These are phyloP conservation scores for Stegophylla sp. DNA, from an alignment of 2,888 invertebrate species.

Conservation along the genomic window DNA sequence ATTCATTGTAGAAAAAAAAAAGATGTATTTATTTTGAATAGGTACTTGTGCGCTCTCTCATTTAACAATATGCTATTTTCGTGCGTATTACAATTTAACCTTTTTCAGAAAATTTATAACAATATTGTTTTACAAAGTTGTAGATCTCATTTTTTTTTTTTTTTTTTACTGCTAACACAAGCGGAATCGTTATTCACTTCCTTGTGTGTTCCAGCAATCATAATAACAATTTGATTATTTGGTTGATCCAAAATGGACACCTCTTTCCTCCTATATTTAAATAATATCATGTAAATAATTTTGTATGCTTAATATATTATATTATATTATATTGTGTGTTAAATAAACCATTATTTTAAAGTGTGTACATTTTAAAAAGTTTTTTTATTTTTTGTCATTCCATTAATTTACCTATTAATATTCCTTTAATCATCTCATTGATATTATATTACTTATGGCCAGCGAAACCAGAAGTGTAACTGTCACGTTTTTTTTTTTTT, in stretches of 20 bases:
- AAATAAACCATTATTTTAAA: conserved; percentile 51
- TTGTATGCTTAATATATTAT: conserved; percentile 38
- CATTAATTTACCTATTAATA: background rate
- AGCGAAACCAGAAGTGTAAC: too few species aligned
- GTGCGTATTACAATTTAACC: background rate
- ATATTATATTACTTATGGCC: too few species aligned
- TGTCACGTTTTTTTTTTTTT: too few species aligned
- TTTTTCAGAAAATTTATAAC: conserved; percentile 21
- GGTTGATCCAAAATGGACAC: conserved; percentile 17
- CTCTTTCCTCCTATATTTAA: conserved; percentile 50
- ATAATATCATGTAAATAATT: conserved; percentile 46
- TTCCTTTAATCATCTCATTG: too few species aligned
- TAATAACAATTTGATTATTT: conserved; percentile 34
- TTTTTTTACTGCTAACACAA: conserved; percentile 24
- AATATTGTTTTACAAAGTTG: conserved; percentile 49
- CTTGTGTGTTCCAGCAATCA: conserved; percentile 29
- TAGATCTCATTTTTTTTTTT: conserved; percentile 55
- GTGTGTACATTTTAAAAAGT: conserved; percentile 34
- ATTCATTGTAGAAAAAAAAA: background rate
- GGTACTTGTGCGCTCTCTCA: background rate
- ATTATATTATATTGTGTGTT: conserved; percentile 37
- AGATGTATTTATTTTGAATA: background rate
- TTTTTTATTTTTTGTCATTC: conserved; percentile 10
- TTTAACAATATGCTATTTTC: conserved; percentile 21
- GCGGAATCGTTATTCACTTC: conserved; percentile 39